Conservation (phyloP, 92 coral and sea anemone species). For the Actinostola sp. region DNA sequence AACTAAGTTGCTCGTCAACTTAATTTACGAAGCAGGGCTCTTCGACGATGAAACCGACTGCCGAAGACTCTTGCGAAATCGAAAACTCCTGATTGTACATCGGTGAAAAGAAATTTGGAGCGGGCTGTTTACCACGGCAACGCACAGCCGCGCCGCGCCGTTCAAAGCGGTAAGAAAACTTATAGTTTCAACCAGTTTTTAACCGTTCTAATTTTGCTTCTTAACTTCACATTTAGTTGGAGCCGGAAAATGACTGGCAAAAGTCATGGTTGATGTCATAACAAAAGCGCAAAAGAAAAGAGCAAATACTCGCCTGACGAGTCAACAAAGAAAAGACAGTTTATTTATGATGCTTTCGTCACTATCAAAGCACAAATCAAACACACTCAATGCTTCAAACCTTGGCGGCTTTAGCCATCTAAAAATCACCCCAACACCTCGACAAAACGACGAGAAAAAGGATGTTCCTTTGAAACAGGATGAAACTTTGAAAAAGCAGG, state of each 20-base stretch:
- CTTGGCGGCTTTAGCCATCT: not conserved
- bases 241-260: not conserved
- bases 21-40: too few species aligned
- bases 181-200: too few species aligned
- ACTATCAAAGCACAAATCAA: not conserved
- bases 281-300: not conserved
- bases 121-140: too few species aligned
- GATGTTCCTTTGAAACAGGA: not conserved
- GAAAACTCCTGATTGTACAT: too few species aligned
- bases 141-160: too few species aligned
- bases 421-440: not conserved
- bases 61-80: too few species aligned
- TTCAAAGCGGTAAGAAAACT: too few species aligned
- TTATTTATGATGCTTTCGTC: not conserved
- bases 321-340: constrained; percentile 5
- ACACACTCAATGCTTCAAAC: not conserved
- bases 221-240: too few species aligned
- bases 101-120: too few species aligned
- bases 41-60: too few species aligned
- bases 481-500: not conserved
- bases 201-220: too few species aligned
- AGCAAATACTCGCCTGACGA: not conserved
- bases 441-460: not conserved
- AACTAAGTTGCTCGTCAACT: not conserved
- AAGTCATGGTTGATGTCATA: not conserved